phyloP scores from a whole-genome alignment of 2,888 invertebrate genomes.

The Heliconius hortense region DNA sequence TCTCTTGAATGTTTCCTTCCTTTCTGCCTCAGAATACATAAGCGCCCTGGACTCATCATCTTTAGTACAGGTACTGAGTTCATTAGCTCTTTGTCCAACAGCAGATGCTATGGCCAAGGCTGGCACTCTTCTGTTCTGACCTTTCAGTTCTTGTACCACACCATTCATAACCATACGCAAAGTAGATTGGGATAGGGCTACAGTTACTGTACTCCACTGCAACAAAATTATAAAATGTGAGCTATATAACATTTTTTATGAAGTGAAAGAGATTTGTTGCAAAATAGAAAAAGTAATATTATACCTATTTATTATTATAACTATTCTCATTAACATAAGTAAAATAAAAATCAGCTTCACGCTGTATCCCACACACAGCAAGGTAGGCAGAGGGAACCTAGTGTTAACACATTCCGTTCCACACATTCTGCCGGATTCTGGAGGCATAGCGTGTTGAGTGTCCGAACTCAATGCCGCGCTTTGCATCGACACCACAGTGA shows the following conservation, averaged over 20 bases:
- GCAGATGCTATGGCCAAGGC: slow-evolving; percentile 95
- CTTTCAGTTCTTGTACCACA: slow-evolving; percentile 90
- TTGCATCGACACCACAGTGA: too few relatives aligned
- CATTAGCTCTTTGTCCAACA: slow-evolving; percentile 92
- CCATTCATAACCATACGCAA: slow-evolving; percentile 90
- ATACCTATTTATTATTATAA: not conserved
- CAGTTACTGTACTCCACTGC: slow-evolving; percentile 95
- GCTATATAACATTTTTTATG: not conserved
- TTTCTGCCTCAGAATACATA: slow-evolving; percentile 96
- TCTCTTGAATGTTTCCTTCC: slow-evolving; percentile 94
- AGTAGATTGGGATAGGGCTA: slow-evolving; percentile 89
- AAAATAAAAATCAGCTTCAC: too few relatives aligned
- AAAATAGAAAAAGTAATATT: not conserved
- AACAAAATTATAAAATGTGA: slow-evolving; percentile 48
- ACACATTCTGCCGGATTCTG: too few relatives aligned
- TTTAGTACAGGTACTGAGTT: slow-evolving; percentile 84
- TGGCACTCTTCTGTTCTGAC: slow-evolving; percentile 91
- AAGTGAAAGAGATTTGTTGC: not conserved
- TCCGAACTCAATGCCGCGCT: too few relatives aligned
- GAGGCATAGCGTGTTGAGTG: too few relatives aligned
- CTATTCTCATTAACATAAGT: not conserved
- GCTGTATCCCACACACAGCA: too few relatives aligned
- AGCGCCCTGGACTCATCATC: slow-evolving; percentile 76
- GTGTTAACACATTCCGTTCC: too few relatives aligned
- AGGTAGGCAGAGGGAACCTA: too few relatives aligned